phyloP scores from a whole-genome alignment of 1,140 invertebrate species.

The Trissolcus basalis region DNA sequence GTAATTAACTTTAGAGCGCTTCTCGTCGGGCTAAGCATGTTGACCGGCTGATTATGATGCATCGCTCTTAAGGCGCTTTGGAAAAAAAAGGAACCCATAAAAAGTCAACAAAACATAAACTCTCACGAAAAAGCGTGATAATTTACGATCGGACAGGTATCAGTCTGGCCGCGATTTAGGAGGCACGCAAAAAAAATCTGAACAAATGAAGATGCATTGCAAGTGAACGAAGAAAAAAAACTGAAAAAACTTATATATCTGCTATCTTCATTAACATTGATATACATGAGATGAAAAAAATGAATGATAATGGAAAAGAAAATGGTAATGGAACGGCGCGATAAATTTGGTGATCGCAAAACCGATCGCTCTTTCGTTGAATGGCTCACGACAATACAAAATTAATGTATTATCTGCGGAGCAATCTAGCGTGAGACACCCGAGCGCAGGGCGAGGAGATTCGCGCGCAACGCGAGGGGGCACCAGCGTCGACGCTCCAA shows the following conservation, averaged over 20 bases:
- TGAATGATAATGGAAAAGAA: conserved; percentile 28
- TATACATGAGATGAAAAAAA: conserved; percentile 19
- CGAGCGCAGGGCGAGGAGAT: conserved; percentile 31
- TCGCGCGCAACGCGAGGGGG: conserved; percentile 55
- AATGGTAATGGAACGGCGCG: conserved; percentile 31
- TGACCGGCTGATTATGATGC: conserved; percentile 77
- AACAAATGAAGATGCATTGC: too few relatives aligned
- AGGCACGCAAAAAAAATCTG: too few relatives aligned
- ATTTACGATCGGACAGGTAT: conserved; percentile 29
- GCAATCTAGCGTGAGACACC: conserved; percentile 63
- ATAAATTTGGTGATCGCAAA: conserved; percentile 55
- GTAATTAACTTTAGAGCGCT: conserved; percentile 75
- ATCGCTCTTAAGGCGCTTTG: conserved; percentile 65
- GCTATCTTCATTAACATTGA: conserved; percentile 24
- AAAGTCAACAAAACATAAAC: conserved; percentile 37
- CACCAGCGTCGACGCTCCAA: conserved; percentile 68
- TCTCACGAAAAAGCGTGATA: conserved; percentile 29
- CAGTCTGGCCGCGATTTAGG: too few relatives aligned
- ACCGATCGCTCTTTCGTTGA: conserved; percentile 64
- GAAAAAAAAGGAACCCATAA: conserved; percentile 21
- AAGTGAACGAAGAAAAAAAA: conserved; percentile 3
- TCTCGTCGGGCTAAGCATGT: conserved; percentile 71
- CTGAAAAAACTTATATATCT: conserved; percentile 4
- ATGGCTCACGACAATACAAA: conserved; percentile 70
- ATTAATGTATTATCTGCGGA: conserved; percentile 73